Evolutionary conservation across 2,888 invertebrate species (phyloP).

Genomic region (Melieria crassipennis): DNA sequence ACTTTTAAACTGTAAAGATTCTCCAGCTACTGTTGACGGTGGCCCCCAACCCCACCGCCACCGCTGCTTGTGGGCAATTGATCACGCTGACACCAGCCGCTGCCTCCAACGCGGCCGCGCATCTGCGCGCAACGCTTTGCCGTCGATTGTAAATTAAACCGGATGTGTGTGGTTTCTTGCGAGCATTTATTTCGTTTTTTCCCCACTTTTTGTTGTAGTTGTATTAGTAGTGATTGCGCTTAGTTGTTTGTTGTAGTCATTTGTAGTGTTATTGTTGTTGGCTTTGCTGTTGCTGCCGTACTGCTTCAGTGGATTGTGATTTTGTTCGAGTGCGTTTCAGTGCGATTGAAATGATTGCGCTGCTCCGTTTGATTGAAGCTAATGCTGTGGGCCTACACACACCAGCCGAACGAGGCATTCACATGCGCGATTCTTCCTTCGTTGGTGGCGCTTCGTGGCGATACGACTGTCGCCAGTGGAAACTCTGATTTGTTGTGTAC

Average conservation of each 20-base stretch:
- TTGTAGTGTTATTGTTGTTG: slow-evolving; percentile 9
- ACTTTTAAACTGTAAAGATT: slow-evolving; percentile 29
- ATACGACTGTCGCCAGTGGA: neutral
- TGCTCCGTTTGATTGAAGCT: slow-evolving; percentile 17
- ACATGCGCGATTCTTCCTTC: too few species aligned
- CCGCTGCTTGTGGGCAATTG: slow-evolving; percentile 36
- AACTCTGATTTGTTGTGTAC: too few species aligned
- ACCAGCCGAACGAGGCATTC: too few species aligned
- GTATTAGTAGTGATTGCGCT: slow-evolving; percentile 7
- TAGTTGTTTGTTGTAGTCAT: neutral
- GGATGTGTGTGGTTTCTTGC: slow-evolving; percentile 44
- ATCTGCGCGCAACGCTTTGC: slow-evolving; percentile 17
- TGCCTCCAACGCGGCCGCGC: slow-evolving; percentile 5
- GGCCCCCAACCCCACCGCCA: neutral
- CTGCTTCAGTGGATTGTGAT: neutral
- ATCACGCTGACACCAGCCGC: slow-evolving; percentile 53
- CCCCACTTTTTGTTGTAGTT: neutral
- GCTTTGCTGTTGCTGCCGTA: neutral
- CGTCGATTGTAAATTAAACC: slow-evolving; percentile 46
- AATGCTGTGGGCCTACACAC: slow-evolving; percentile 8
- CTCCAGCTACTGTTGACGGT: neutral
- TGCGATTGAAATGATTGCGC: slow-evolving; percentile 26
- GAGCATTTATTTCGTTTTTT: neutral
- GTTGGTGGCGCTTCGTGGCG: neutral
- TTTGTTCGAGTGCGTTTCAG: slow-evolving; percentile 17